A percentile compares a stretch with the other conserved stretches of the same genome.
Conservation (phyloP, 2,113 vertebrate species). For the Ranitomeya imitator region DNA sequence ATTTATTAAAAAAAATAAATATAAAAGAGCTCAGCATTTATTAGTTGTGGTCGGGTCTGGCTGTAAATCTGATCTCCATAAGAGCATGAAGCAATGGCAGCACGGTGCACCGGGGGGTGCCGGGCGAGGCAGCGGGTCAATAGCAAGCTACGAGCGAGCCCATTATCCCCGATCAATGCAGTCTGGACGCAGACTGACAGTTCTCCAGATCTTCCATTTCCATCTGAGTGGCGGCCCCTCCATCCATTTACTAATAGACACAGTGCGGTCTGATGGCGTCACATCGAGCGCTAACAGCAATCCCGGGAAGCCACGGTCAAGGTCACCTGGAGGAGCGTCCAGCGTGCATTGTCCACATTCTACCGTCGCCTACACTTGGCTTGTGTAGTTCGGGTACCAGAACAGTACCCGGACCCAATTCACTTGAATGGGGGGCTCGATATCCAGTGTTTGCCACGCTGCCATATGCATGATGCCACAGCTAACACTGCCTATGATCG, state of each 20-base stretch:
- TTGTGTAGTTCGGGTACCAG: too few relatives aligned
- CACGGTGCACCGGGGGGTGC: background rate
- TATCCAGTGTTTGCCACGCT: too few relatives aligned
- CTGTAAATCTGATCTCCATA: background rate
- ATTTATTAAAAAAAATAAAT: background rate
- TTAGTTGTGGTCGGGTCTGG: background rate
- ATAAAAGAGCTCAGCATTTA: background rate
- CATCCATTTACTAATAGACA: slow-evolving; percentile 33
- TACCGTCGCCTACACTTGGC: background rate
- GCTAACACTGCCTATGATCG: too few relatives aligned
- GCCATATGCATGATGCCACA: too few relatives aligned
- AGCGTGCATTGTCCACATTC: background rate
- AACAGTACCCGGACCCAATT: too few relatives aligned
- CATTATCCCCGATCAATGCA: slow-evolving; percentile 27
- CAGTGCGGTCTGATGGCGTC: background rate
- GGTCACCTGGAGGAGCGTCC: background rate
- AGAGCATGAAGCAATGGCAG: background rate
- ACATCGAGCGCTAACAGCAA: background rate
- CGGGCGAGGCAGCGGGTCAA: background rate
- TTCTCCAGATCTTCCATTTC: background rate
- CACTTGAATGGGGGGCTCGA: too few relatives aligned
- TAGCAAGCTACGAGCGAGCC: background rate
- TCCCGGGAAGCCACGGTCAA: slow-evolving; percentile 17
- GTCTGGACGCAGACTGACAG: slow-evolving; percentile 8
- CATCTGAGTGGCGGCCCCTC: slow-evolving; percentile 4